Conservation (phyloP, 2,797 vertebrate species). For the Eidolon dupreanum region DNA sequence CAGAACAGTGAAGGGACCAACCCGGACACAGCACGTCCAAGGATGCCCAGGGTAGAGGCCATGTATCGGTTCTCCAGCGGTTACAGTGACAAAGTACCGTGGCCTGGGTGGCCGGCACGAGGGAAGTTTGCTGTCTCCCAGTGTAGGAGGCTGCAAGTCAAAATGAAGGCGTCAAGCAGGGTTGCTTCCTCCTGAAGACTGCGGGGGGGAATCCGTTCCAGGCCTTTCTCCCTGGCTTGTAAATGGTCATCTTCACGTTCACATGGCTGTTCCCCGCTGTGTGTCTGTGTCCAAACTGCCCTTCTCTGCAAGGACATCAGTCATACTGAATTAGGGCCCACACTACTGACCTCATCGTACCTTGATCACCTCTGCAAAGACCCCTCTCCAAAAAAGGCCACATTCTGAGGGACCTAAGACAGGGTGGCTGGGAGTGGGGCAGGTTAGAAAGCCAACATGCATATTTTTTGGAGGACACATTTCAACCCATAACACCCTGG, state of each 20-base stretch:
- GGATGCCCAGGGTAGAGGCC: too few species aligned
- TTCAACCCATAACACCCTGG: too few species aligned
- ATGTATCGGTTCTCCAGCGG: accelerated
- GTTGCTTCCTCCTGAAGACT: background rate
- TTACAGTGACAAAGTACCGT: background rate
- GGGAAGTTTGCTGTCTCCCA: background rate
- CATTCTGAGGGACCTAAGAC: background rate
- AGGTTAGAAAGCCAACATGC: background rate
- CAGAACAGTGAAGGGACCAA: background rate
- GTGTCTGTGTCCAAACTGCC: background rate
- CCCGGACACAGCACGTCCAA: accelerated
- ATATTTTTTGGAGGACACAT: accelerated
- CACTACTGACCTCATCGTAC: background rate
- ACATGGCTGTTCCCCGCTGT: accelerated
- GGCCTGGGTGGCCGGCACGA: accelerated
- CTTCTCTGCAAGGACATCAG: background rate
- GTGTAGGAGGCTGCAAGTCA: background rate
- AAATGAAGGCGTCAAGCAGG: too few species aligned
- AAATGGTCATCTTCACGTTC: accelerated
- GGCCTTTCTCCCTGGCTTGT: background rate
- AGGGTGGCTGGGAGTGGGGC: too few species aligned
- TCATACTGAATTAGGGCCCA: background rate
- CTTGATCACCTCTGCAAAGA: background rate
- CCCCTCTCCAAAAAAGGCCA: background rate
- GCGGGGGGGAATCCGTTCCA: background rate